A percentile compares a stretch with the other conserved stretches of the same genome.
Evolutionary conservation across 2,888 invertebrate species (phyloP).

Genomic region (Proisotoma minuta): DNA sequence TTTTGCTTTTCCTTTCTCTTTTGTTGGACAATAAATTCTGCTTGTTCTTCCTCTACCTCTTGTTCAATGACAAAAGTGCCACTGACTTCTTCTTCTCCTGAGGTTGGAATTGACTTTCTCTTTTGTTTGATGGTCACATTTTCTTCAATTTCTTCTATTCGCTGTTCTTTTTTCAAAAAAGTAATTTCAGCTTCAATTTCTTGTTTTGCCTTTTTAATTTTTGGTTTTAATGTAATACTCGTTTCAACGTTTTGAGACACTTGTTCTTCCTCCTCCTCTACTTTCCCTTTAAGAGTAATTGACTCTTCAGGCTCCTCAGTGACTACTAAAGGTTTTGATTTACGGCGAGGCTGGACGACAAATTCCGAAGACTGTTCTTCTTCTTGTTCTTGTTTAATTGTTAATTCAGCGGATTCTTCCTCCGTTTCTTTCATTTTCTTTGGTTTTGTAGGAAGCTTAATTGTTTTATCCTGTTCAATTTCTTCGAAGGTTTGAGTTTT

Average conservation of each 20-base stretch:
- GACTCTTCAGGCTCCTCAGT: constrained; percentile 17
- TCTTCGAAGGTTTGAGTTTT: constrained; percentile 7
- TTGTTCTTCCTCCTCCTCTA: constrained; percentile 18
- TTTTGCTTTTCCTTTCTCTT: constrained; percentile 50
- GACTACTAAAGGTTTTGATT: constrained; percentile 12
- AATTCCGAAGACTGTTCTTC: constrained; percentile 1
- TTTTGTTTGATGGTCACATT: constrained; percentile 8
- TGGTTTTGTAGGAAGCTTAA: constrained; percentile 8
- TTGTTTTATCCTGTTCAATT: constrained; percentile 1
- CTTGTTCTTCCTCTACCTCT: constrained; percentile 11
- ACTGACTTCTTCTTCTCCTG: constrained; percentile 12
- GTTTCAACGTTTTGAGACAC: constrained; percentile 12
- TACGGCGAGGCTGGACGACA: constrained; percentile 43
- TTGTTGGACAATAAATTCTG: not conserved
- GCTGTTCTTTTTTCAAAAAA: constrained; percentile 2
- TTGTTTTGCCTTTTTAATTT: not conserved
- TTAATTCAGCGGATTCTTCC: constrained; percentile 8
- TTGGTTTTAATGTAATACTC: constrained; percentile 9
- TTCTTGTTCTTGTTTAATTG: constrained; percentile 7
- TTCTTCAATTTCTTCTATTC: constrained; percentile 16
- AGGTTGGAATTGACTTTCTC: constrained; percentile 9
- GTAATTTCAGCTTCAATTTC: constrained; percentile 16
- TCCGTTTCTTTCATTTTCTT: not conserved
- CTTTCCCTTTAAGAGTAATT: constrained; percentile 25
- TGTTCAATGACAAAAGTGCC: constrained; percentile 5